Base-by-base conservation (phyloP, 1,140 invertebrate species). In the Psilanteris sp. region DNA sequence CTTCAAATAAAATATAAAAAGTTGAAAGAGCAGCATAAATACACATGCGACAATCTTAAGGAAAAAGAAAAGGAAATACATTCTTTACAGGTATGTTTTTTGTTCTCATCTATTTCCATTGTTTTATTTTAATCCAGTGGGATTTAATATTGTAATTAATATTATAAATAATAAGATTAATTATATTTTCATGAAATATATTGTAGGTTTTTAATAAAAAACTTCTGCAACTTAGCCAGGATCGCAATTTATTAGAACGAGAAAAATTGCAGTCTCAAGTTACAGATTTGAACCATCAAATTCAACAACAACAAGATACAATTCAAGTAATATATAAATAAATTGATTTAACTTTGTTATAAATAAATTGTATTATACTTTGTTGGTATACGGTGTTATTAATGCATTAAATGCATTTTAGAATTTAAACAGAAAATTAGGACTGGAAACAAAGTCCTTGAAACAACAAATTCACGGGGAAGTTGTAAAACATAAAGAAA, bases 201-300 rank as follows among this genome's bases (percentile, higher is more conserved):
- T n/a, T n/a, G n/a, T n/a, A 62, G 87, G 54, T 67, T 66, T 92
- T 94, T 68, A 91, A 94, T 67, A 91, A 91, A 75, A 92, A 93
- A 84, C 88, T 94, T 48, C 81, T 91, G 37, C 89, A 92, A 68
- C 84, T 94, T 4, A 93, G 91, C 76, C 94, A 91, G 83, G 92
- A 94, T 79, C 92, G 91, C 70, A 92, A 93, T 79, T 89, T 95
- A 3, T 89, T 90, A 13, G 93, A 94, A 66, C 89, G 94, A 16
- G 93, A 94, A 72, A 93, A 93, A 79, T 85, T 95, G 3, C 90
- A 92, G 71, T 85, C 90, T 6, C 90, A 93, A 83, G 84, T 94
- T 8, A 85, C 90, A 5, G 90, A 92, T 8, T 82, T 94, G 48
- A 91, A 90, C 55, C 83, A 89, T n/a, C 91, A 90, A 66, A 87